Evolutionary conservation across 2,888 invertebrate genomes (phyloP), one percentile per base, ranked within the genome.

Genomic region (Tetrapedia diversipes): DNA sequence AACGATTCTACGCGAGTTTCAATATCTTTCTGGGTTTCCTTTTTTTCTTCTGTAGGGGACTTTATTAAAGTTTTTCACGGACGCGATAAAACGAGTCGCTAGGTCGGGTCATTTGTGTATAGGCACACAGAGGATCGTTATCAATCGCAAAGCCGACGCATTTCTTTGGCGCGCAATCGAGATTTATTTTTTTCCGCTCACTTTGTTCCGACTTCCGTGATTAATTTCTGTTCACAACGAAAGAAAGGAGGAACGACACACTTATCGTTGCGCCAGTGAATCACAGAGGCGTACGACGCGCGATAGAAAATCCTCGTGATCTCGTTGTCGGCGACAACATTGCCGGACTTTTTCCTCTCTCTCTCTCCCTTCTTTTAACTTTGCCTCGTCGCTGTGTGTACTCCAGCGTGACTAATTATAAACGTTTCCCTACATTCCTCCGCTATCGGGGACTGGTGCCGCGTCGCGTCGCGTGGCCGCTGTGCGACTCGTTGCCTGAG

Each of bases 401-500:
- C 51, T 32, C 41, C 65, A 39, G 64, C 76, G 54, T 78, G 84
- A 84, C 82, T 84, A 83, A 83, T 84, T 77, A 57, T 59, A 32
- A 57, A 64, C 56, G 81, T 57, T 75, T 73, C 69, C 53, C 76
- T 64, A 77, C 61, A 64, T 68, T 77, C 64, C 72, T 64, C n/a
- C 60, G 65, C 61, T 84, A 83, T 83, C 84, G 47, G 63, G 63
- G 56, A 68, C 54, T 73, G n/a, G n/a, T n/a, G n/a, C n/a, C n/a
- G 68, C 63, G 67, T 49, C 63, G 71, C 61, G 74, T 56, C 59
- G 69, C 11, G 6, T 11, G 14, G 8, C 16, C n/a, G n/a, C n/a
- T 34, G 2, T 45, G 1, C 24, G 51, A 14, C 37, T 16, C 14
- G 19, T 24, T 14, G 6, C 1, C 8, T 41, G 1, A 6, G 4